Evolutionary conservation across 1,140 invertebrate species (phyloP).

Genomic region (Drosophila persimilis): DNA sequence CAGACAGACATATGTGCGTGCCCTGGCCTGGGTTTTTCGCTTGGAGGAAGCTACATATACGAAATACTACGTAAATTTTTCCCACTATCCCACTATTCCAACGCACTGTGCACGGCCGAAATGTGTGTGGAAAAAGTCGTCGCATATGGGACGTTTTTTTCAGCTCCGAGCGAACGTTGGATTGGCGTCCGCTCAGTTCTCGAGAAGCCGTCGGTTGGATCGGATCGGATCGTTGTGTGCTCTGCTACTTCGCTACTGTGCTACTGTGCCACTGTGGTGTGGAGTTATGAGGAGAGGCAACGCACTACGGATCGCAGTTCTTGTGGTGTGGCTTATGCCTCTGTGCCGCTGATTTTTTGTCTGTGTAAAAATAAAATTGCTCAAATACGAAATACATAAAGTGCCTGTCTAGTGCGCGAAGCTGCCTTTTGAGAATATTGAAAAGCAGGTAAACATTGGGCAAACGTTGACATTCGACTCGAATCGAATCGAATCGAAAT

Average conservation of each 20-base stretch:
- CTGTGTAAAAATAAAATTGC: slow-evolving; percentile 63
- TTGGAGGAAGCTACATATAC: no score
- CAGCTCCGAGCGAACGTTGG: slow-evolving; percentile 63
- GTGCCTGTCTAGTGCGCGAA: slow-evolving; percentile 27
- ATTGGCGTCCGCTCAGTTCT: slow-evolving; percentile 64
- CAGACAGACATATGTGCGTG: not conserved
- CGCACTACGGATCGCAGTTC: slow-evolving; percentile 37
- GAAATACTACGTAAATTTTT: slow-evolving; percentile 34
- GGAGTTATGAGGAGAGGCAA: slow-evolving; percentile 20
- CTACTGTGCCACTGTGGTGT: slow-evolving; percentile 10
- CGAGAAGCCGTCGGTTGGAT: slow-evolving; percentile 70
- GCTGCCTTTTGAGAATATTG: slow-evolving; percentile 26
- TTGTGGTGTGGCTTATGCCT: slow-evolving; percentile 35
- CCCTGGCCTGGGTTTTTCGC: slow-evolving; percentile 28
- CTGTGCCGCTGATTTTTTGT: slow-evolving; percentile 37
- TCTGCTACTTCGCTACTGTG: no score
- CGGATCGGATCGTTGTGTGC: slow-evolving; percentile 40
- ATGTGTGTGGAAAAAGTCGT: slow-evolving; percentile 61
- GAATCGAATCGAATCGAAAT: slow-evolving; percentile 29
- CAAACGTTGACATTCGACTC: slow-evolving; percentile 11
- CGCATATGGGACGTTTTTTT: slow-evolving; percentile 47
- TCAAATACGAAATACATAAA: slow-evolving; percentile 17
- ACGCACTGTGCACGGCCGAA: slow-evolving; percentile 64
- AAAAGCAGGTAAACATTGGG: slow-evolving; percentile 28
- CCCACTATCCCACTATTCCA: slow-evolving; percentile 44